Base-by-base conservation (phyloP, 2,888 invertebrate species). In the Calliphora vomitoria region DNA sequence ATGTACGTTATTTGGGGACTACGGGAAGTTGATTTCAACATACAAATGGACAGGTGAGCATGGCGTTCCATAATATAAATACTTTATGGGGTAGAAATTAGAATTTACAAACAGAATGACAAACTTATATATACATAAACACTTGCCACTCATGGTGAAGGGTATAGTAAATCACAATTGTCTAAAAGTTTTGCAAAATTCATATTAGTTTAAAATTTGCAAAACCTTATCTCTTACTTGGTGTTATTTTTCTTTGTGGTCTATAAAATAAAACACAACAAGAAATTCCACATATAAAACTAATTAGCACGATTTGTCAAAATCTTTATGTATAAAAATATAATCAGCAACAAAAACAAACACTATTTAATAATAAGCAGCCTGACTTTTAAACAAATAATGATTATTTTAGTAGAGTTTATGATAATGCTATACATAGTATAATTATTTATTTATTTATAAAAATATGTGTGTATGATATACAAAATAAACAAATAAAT, bases 351-450 rank as follows among this genome's bases (percentile, higher is more conserved):
- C 69, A 69, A 79, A 50, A n/a, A 50, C 60, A 81, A 80, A 50
- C 31, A 53, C 8, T 11, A 38, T 50, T 66, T 50, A 38, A 35
- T 53, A 64, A 55, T 64, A 85, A 80, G 76, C 64, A 79, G 81
- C 81, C 20, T 81, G 81, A 60, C 66, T 75, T 58, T 75, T 69
- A 38, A 76, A 72, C 58, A 86, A 69, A 69, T 82, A 75, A 79
- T 64, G 38, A 83, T 78, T 58, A 82, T 68, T 62, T 72, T 64
- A 78, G 11, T 60, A 74, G 38, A 82, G 50, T 78, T 82, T 62
- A 79, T 74, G 82, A 82, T 86, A 86, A 79, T 86, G 72, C 58
- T 58, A 20, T 60, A 72, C 38, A 58, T 80, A 68, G 2, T 47
- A 6, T 25, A 25, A 25, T 25, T 25, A 25, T 25, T 25, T 25